Base-by-base conservation (phyloP, 2,797 vertebrate species). In the Semotilus atromaculatus region DNA sequence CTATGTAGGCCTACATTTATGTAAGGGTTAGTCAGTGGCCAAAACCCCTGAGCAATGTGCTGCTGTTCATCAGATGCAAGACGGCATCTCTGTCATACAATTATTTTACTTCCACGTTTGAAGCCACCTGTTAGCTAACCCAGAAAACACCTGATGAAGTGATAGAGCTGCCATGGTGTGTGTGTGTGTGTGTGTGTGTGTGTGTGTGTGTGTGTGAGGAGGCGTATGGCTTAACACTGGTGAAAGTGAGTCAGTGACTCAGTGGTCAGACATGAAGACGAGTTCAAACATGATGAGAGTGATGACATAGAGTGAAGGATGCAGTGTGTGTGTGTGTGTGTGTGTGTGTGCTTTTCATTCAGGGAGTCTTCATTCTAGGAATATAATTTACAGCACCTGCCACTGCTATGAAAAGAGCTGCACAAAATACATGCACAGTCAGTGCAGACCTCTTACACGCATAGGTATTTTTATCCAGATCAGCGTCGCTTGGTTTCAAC, bases 71-170 rank as follows among this genome's bases (percentile, higher is more conserved):
- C 73, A 58, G 73, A 55, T 58, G 51, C 66, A 48, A 70, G 55
- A 76, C 64, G 68, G 55, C n/a, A 62, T 81, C 76, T 73, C 60
- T 70, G 36, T n/a, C 67, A 10, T 18, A 48, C 40, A 79, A 34
- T 55, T 70, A 62, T 64, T 77, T 29, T 51, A 9, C 62, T 72
- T 80, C 34, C 55, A 58, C 14, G 2, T 72, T 72, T 23, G 9
- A 23, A 64, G 64, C 40, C 88, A 87, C 86, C 88, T 87, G 86
- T 87, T 85, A 29, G 67, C 55, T 80, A 75, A 29, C 83, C 23
- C 38, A 38, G 71, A 81, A 74, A 80, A 86, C 53, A 80, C 66
- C 81, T 80, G 53, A 73, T 26, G 3, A 53, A 81, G 43, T 72
- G 78, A 16, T 18, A 51, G 48, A 7, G 18, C 55, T 45, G 26